These are phyloP conservation scores for Campoplex nolae DNA, from an alignment of 2,888 invertebrate species.

Conservation along the genomic window DNA sequence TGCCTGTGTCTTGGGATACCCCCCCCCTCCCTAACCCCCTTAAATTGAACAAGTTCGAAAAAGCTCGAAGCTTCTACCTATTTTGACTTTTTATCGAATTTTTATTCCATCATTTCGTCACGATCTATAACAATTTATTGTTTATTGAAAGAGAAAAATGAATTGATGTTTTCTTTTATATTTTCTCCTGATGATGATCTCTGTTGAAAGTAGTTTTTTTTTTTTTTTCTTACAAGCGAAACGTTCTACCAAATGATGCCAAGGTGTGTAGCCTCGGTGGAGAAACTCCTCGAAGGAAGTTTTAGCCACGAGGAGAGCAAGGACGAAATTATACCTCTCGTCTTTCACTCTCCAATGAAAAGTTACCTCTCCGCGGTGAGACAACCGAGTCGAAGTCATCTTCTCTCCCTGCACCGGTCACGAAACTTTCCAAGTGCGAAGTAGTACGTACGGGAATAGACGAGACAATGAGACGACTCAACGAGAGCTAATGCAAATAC, in stretches of 20 bases:
- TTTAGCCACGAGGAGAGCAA: not conserved
- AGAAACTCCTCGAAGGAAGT: not conserved
- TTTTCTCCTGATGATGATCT: not conserved
- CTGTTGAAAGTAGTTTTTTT: not conserved
- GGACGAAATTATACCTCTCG: conserved; percentile 33
- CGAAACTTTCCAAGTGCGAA: conserved; percentile 37
- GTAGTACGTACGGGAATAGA: conserved; percentile 9
- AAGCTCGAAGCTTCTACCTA: not conserved
- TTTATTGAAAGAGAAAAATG: not conserved
- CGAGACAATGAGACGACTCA: not conserved
- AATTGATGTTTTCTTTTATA: not conserved
- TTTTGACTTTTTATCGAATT: not conserved
- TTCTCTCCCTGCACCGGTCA: conserved; percentile 12
- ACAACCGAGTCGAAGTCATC: conserved; percentile 11
- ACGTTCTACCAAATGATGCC: not conserved
- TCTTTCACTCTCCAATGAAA: conserved; percentile 42
- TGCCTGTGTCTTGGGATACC: conserved; percentile 3
- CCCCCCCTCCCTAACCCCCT: not conserved
- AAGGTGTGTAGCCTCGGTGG: not conserved
- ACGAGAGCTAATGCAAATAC: not conserved
- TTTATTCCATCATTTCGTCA: not conserved
- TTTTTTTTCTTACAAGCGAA: not conserved
- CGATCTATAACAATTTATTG: not conserved
- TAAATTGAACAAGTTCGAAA: not conserved
- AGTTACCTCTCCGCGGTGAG: conserved; percentile 33